These are phyloP conservation scores for Caenorhabditis uteleia DNA, from an alignment of 2,888 invertebrate species.

Conservation along the genomic window DNA sequence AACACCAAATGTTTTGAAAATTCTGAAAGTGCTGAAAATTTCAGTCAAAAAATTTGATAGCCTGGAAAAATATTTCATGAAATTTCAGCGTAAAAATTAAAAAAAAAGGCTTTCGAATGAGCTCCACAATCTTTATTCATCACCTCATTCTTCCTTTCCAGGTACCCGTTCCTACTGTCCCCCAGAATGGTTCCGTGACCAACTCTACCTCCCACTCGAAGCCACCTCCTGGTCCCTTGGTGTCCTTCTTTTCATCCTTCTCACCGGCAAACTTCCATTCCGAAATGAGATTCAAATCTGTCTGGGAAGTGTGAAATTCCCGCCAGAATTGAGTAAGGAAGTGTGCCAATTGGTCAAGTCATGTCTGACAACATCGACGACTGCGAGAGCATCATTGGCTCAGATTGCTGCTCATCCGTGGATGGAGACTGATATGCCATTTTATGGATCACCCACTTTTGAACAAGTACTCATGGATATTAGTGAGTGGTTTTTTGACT, in stretches of 20 bases:
- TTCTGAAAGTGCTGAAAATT: too few species aligned
- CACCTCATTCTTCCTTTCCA: conserved; percentile 20
- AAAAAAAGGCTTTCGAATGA: neutral
- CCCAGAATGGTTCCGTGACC: conserved; percentile 65
- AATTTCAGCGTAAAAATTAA: neutral
- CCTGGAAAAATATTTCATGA: neutral
- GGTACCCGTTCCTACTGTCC: conserved; percentile 65
- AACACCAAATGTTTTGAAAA: too few species aligned
- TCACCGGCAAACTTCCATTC: conserved; percentile 60
- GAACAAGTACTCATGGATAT: conserved; percentile 41
- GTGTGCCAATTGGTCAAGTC: conserved; percentile 50
- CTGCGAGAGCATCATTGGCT: conserved; percentile 34
- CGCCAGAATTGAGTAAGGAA: conserved; percentile 49
- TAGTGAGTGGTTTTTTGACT: conserved; percentile 19
- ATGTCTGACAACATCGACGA: conserved; percentile 50
- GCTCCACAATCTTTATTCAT: neutral
- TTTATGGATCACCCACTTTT: conserved; percentile 35
- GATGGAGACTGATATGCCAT: conserved; percentile 34
- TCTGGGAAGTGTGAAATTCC: conserved; percentile 60
- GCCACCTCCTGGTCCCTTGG: conserved; percentile 89
- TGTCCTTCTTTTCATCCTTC: conserved; percentile 61
- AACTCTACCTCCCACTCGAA: conserved; percentile 62
- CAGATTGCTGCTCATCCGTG: conserved; percentile 44
- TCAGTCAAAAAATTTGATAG: conserved; percentile 1
- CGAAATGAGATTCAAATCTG: conserved; percentile 65